These are phyloP conservation scores for Drosophila littoralis DNA, from an alignment of 1,140 invertebrate species.

Conservation along the genomic window DNA sequence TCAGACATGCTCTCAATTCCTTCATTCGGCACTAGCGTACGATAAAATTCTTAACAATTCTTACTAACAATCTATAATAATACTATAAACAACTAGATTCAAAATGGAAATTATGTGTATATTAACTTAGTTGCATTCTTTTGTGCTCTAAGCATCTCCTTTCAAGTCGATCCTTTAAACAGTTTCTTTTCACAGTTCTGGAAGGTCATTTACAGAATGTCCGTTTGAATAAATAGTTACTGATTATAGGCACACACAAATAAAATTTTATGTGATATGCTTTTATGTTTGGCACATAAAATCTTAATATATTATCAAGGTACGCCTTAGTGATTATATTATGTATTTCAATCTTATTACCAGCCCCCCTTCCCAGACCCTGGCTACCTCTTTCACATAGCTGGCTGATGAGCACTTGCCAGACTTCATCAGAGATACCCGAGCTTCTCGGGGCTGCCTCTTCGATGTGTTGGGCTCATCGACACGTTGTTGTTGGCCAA, in stretches of 20 bases:
- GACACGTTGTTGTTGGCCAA: conserved; percentile 25
- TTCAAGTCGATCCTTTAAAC: too few species aligned
- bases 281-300: background rate
- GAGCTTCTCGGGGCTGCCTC: conserved; percentile 22
- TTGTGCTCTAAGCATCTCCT: too few species aligned
- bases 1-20: too few species aligned
- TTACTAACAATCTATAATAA: too few species aligned
- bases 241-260: background rate
- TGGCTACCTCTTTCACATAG: conserved; percentile 1
- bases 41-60: too few species aligned
- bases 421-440: conserved; percentile 50
- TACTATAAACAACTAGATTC: too few species aligned
- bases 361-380: background rate
- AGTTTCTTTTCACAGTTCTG: too few species aligned
- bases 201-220: too few species aligned
- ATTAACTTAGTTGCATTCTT: too few species aligned
- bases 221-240: background rate
- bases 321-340: conserved; percentile 35
- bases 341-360: conserved; percentile 40
- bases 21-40: too few species aligned
- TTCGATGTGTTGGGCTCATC: conserved; percentile 19
- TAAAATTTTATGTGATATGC: background rate
- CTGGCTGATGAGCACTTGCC: conserved; percentile 53
- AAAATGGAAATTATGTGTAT: too few species aligned
- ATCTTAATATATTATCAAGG: conserved; percentile 14